phyloP scores from a whole-genome alignment of 2,888 invertebrate species.

The Caenorhabditis afra region DNA sequence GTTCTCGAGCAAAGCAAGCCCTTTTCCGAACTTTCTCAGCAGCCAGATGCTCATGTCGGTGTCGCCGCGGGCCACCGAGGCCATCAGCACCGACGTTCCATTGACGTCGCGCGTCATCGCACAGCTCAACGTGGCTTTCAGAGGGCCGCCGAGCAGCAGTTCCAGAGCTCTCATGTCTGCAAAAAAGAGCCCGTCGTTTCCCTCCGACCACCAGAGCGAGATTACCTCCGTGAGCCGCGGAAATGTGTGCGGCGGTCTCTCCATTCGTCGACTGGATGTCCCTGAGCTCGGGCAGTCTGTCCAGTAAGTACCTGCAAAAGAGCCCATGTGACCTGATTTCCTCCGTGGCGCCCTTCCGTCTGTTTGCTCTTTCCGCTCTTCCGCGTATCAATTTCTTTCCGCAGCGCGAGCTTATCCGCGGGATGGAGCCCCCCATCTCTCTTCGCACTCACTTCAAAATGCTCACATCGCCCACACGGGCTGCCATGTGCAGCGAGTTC shows the following conservation, averaged over 20 bases:
- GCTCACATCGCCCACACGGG: conserved; percentile 65
- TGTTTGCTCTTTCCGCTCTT: conserved; percentile 33
- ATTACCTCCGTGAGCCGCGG: conserved; percentile 62
- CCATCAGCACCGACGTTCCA: conserved; percentile 76
- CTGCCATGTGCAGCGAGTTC: conserved; percentile 70
- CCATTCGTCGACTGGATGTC: conserved; percentile 66
- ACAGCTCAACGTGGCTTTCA: conserved; percentile 55
- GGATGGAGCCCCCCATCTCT: conserved; percentile 2
- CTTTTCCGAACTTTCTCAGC: conserved; percentile 71
- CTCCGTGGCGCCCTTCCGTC: too few relatives aligned
- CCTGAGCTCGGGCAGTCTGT: conserved; percentile 64
- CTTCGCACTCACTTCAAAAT: conserved; percentile 65
- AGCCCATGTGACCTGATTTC: conserved; percentile 28
- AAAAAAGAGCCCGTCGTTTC: too few relatives aligned
- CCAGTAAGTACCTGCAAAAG: conserved; percentile 64
- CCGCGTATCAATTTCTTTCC: conserved; percentile 41
- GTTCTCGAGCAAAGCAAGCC: conserved; percentile 73
- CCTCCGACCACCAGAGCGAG: too few relatives aligned
- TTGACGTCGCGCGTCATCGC: conserved; percentile 70
- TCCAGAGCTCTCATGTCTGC: conserved; percentile 59
- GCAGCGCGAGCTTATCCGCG: conserved; percentile 17
- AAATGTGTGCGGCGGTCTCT: conserved; percentile 69
- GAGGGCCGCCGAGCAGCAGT: conserved; percentile 56
- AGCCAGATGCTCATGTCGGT: conserved; percentile 73
- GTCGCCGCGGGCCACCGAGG: conserved; percentile 71